Evolutionary conservation across 1,140 invertebrate genomes (phyloP).

Genomic region (Drosophila asahinai): DNA sequence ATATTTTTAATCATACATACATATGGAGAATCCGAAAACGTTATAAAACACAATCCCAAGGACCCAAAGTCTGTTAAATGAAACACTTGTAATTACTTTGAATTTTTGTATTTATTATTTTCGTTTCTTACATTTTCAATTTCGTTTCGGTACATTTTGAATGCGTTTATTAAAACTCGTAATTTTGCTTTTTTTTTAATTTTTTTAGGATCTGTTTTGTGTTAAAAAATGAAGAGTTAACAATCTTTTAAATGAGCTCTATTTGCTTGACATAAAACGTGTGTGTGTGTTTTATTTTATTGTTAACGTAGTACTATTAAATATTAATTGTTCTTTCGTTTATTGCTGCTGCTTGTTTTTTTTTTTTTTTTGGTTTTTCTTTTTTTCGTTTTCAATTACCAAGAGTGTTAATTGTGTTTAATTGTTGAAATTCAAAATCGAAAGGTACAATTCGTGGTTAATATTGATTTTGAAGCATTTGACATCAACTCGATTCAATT

Average conservation of each 20-base stretch:
- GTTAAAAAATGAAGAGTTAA: conserved; percentile 42
- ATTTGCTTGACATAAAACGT: conserved; percentile 52
- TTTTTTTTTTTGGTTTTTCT: not conserved
- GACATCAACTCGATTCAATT: conserved; percentile 24
- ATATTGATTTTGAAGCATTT: conserved; percentile 36
- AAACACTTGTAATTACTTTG: conserved; percentile 6
- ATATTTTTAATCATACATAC: too few relatives aligned
- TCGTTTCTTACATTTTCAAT: conserved; percentile 35
- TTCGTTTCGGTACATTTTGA: conserved; percentile 49
- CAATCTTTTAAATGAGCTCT: conserved; percentile 50
- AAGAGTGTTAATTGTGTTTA: conserved; percentile 23
- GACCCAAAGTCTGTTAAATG: not conserved
- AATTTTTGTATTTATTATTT: conserved; percentile 44
- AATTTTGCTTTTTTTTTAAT: conserved; percentile 17
- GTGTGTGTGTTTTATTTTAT: conserved; percentile 28
- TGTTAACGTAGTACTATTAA: conserved; percentile 51
- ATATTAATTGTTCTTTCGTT: conserved; percentile 29
- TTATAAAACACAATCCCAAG: too few relatives aligned
- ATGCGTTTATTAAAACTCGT: conserved; percentile 49
- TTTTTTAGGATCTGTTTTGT: conserved; percentile 41
- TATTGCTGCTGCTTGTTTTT: conserved; percentile 30
- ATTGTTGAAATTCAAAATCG: conserved; percentile 48
- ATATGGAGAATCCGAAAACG: too few relatives aligned
- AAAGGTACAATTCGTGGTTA: conserved; percentile 56
- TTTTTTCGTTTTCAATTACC: conserved; percentile 13